These are phyloP conservation scores for Syrmaticus mikado DNA, from an alignment of 2,113 vertebrate genomes.

Conservation along the genomic window DNA sequence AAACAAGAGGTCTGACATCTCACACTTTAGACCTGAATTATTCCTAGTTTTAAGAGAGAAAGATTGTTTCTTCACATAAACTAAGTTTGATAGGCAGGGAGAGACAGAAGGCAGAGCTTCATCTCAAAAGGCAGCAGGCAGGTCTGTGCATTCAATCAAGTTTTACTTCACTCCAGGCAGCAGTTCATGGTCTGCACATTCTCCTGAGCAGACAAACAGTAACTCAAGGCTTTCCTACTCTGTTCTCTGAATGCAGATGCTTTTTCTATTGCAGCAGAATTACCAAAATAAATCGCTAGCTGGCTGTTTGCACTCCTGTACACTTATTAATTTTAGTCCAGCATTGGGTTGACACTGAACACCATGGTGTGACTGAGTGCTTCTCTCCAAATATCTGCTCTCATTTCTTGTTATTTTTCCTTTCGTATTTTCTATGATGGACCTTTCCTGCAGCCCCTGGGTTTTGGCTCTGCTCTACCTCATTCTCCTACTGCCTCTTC, in stretches of 20 bases:
- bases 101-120: background rate
- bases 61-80: background rate
- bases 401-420: background rate
- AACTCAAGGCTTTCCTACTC: background rate
- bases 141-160: background rate
- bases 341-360: background rate
- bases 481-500: background rate
- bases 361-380: background rate
- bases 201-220: background rate
- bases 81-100: background rate
- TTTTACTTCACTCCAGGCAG: background rate
- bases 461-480: background rate
- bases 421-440: background rate
- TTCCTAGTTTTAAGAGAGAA: background rate
- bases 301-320: background rate
- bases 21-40: background rate
- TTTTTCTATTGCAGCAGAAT: background rate
- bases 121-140: background rate
- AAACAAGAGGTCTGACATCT: background rate
- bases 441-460: background rate
- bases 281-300: background rate
- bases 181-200: background rate
- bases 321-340: background rate
- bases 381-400: background rate
- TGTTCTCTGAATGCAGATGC: background rate